Base-by-base conservation (phyloP, 1,140 invertebrate species). In the Drosophila sturtevanti region DNA sequence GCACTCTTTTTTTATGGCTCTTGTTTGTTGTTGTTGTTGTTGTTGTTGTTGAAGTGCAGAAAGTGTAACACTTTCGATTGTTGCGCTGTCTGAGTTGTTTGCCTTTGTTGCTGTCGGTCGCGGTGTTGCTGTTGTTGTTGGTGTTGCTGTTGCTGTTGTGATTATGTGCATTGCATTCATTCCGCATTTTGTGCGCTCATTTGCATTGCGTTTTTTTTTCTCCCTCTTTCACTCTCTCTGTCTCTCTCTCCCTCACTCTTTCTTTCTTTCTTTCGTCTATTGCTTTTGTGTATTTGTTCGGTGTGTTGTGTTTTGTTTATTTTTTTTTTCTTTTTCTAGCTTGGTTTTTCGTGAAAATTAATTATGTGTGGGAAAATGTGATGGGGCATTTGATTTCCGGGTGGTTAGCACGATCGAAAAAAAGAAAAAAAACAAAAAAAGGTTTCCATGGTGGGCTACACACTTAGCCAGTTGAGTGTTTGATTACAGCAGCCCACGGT, bases 51-150 rank as follows among this genome's bases (percentile, higher is more conserved):
- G 79, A 80, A 87, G 84, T 87, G 84, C 84, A 87, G 84, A 87
- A 87, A 87, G 84, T 87, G 84, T 87, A 87, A 87, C 84, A 87
- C 84, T 87, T 87, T 89, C 84, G 84, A 87, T 87, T 87, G 84
- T 87, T 87, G 76, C 74, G 67, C 70, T 81, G 78, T 71, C 77
- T 72, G 38, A 51, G 56, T 48, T 72, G 65, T 68, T 63, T 68
- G 63, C 51, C 41, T 48, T 80, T 65, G 58, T 41, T 66, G 66
- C 35, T 63, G 60, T 6, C 5, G 12, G 3, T 10, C 1, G 0
- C 5, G 14, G 14, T 18, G 6, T 44, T 44, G 41, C 14, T 31
- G 27, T 31, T 31, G 27, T 16, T 44, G 41, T 21, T 44, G 55
- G 27, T 73, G 63, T 48, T 84, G 54, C n/a, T 51, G 64, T 71